These are phyloP conservation scores for Suillia variegata DNA, from an alignment of 2,888 invertebrate genomes.

Conservation along the genomic window DNA sequence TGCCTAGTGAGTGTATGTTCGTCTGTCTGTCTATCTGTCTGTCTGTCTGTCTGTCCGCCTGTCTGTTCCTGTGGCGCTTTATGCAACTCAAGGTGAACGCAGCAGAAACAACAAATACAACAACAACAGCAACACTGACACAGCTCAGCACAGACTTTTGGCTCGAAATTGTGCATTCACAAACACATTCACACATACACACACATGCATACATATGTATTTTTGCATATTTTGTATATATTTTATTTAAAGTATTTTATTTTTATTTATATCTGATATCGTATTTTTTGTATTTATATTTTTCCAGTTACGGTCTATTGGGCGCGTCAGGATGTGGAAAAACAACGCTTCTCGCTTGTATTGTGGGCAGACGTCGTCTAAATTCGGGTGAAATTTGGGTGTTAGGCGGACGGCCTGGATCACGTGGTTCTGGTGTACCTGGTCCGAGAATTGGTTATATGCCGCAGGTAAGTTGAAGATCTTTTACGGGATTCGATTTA, in stretches of 20 bases:
- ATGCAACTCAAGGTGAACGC: conserved; percentile 34
- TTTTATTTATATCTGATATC: conserved; percentile 9
- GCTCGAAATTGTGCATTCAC: background rate
- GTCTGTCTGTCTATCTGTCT: conserved; percentile 7
- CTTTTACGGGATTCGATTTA: background rate
- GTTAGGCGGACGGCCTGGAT: conserved; percentile 81
- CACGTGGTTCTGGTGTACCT: conserved; percentile 82
- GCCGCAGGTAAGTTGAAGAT: conserved; percentile 71
- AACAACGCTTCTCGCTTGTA: conserved; percentile 84
- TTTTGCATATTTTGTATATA: background rate
- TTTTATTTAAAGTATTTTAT: too few relatives aligned
- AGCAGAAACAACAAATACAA: conserved; percentile 6
- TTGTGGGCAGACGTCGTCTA: conserved; percentile 79
- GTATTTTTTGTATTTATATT: conserved; percentile 23
- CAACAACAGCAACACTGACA: too few relatives aligned
- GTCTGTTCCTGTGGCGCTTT: conserved; percentile 26
- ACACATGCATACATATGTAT: conserved; percentile 6
- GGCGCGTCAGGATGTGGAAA: conserved; percentile 93
- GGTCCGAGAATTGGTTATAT: conserved; percentile 90
- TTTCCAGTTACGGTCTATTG: conserved; percentile 79
- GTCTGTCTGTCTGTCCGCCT: background rate
- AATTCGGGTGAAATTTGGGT: conserved; percentile 86
- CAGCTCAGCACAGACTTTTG: too few relatives aligned
- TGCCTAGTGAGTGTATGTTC: conserved; percentile 14
- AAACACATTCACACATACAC: conserved; percentile 5